Evolutionary conservation across 2,888 invertebrate genomes (phyloP).

Genomic region (Microplitis deprimator): DNA sequence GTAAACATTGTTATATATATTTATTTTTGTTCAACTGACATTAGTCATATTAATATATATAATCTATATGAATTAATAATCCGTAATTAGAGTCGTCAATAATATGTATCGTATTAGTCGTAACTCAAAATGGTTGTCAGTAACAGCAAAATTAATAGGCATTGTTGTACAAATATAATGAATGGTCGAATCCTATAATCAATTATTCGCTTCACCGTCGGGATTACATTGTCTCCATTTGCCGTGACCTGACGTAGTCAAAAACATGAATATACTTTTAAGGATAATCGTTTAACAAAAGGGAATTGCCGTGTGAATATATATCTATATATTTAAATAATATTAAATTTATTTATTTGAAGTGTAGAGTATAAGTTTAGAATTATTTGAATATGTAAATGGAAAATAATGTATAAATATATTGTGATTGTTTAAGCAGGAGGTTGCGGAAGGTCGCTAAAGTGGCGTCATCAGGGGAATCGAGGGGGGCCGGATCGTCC

Average conservation of each 20-base stretch:
- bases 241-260: slow-evolving; percentile 18
- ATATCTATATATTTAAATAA: not conserved
- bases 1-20: not conserved
- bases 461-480: slow-evolving; percentile 49
- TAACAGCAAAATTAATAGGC: slow-evolving; percentile 15
- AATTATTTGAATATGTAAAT: too few relatives aligned
- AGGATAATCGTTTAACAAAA: slow-evolving; percentile 9
- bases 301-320: not conserved
- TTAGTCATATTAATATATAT: not conserved
- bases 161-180: slow-evolving; percentile 17
- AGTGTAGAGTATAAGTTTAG: too few relatives aligned
- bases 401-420: not conserved
- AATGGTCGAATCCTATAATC: slow-evolving; percentile 32
- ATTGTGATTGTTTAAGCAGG: slow-evolving; percentile 45
- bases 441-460: slow-evolving; percentile 53
- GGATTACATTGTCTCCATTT: slow-evolving; percentile 27
- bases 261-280: slow-evolving; percentile 6
- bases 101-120: slow-evolving; percentile 11
- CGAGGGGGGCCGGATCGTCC: slow-evolving; percentile 52
- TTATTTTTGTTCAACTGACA: not conserved
- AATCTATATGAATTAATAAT: not conserved
- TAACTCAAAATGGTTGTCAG: not conserved
- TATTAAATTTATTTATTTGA: too few relatives aligned
- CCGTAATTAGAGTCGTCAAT: not conserved
- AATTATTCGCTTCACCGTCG: slow-evolving; percentile 21